Conservation (phyloP, 2,888 invertebrate genomes). For the Spicauda simplicius region DNA sequence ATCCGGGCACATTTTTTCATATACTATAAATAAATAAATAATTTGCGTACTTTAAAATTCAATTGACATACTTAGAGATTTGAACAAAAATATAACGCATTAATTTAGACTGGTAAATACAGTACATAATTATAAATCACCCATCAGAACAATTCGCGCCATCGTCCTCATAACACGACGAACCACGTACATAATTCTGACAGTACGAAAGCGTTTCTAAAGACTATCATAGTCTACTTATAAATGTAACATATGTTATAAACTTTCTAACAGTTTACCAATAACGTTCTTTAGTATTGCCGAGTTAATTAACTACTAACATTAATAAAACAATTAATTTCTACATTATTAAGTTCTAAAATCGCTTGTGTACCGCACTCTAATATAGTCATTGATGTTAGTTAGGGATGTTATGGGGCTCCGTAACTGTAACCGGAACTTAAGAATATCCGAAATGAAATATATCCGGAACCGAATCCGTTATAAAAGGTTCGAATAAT, state of each 20-base stretch:
- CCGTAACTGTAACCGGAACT: no score
- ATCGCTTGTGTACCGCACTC: slow-evolving; percentile 3
- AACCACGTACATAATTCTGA: slow-evolving; percentile 10
- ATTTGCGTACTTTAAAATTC: neutral
- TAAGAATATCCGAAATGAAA: no score
- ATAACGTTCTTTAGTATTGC: slow-evolving; percentile 43
- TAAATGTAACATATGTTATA: slow-evolving; percentile 43
- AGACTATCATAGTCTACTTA: slow-evolving; percentile 38
- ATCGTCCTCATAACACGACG: slow-evolving; percentile 4
- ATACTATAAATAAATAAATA: neutral
- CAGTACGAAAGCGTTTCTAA: slow-evolving; percentile 21
- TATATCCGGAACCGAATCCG: no score
- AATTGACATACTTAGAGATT: slow-evolving; percentile 33
- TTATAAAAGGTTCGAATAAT: no score
- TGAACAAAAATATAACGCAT: slow-evolving; percentile 9
- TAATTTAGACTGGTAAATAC: slow-evolving; percentile 12
- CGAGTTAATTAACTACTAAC: slow-evolving; percentile 27
- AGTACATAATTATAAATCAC: slow-evolving; percentile 13
- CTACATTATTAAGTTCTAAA: neutral
- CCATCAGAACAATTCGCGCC: slow-evolving; percentile 10
- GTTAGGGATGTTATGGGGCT: no score
- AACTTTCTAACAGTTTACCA: slow-evolving; percentile 43
- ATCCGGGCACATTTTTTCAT: no score
- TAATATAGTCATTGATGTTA: neutral
- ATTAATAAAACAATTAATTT: neutral